Evolutionary conservation across 1,140 invertebrate species (phyloP), one percentile per base, ranked within the genome.

Genomic region (Carcinoscorpius rotundicauda): DNA sequence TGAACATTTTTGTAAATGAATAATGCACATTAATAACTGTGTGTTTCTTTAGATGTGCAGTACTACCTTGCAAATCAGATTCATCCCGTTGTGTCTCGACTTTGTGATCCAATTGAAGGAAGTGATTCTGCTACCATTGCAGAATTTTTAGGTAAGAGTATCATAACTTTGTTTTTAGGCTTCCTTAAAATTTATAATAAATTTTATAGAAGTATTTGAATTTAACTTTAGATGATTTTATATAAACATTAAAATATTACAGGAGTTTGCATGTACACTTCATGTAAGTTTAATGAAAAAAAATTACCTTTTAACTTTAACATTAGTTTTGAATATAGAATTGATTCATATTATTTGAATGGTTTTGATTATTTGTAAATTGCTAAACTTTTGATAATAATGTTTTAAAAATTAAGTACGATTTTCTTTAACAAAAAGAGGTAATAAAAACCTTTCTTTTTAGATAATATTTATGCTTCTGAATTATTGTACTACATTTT

Each of bases 41-140:
- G 29, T 29, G 29, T 57, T 60, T 10, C 53, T 62, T 57, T 62
- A 10, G 93, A 96, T 75, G 80, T 82, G 3, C 82, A 84, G 64
- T 95, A 94, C 77, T 95, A 96, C 78, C 75, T 95, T 59, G 80
- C 85, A 0, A 85, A 89, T 73, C 92, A 96, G 79, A 83, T 99
- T 51, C 92, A 97, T 76, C 96, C 96, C 1, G 93, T 99, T 0
- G 85, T 98, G 63, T 86, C 89, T 10, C 82, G 97, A 66, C 85
- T 99, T 69, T 95, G 92, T 74, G 93, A 97, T 68, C 95, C 95
- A 10, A 91, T 99, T 52, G 91, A 97, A 70, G 93, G 92, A 3
- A 89, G 91, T 63, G 94, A 98, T 79, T 84, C 88, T 49, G 87
- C 86, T 62, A 82, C 88, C 64, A 84, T 99, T 59, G 96, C 96